A percentile compares a stretch with the other conserved stretches of the same genome.
phyloP scores from a whole-genome alignment of 2,888 invertebrate species.

The Didymodactylos carnosus region DNA sequence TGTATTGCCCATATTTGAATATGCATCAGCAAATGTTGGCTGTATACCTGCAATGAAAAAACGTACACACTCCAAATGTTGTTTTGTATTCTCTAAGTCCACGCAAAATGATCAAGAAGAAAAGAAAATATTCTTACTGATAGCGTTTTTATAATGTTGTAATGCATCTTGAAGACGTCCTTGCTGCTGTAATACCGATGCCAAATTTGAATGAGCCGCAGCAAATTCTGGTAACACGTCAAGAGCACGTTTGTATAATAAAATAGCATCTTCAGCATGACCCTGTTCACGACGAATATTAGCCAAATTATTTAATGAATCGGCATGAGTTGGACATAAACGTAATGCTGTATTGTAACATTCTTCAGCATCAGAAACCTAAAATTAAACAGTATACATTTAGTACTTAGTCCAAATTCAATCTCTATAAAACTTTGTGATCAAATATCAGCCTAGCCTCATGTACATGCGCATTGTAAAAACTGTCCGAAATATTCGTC shows the following conservation, averaged over 20 bases:
- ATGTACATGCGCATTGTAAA: too few species aligned
- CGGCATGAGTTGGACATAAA: constrained; percentile 84
- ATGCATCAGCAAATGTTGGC: constrained; percentile 94
- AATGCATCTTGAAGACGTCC: constrained; percentile 86
- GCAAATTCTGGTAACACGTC: constrained; percentile 86
- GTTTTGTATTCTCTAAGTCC: too few species aligned
- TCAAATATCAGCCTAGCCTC: too few species aligned
- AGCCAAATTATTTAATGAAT: constrained; percentile 86
- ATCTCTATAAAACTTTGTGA: too few species aligned
- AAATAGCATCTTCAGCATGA: constrained; percentile 73
- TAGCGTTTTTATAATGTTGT: constrained; percentile 90
- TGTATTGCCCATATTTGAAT: constrained; percentile 98
- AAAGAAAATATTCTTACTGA: too few species aligned
- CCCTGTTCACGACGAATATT: constrained; percentile 98
- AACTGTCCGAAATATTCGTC: too few species aligned
- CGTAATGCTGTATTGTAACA: constrained; percentile 84
- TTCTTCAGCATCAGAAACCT: constrained; percentile 66
- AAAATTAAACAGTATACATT: not conserved
- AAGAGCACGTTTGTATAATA: constrained; percentile 59
- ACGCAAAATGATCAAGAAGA: too few species aligned
- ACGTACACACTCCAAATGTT: too few species aligned
- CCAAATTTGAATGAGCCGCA: constrained; percentile 92
- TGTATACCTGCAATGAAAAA: too few species aligned
- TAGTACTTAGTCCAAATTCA: too few species aligned
- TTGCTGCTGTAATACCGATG: constrained; percentile 90